Evolutionary conservation across 2,113 vertebrate genomes (phyloP).

Genomic region (Caracal caracal): DNA sequence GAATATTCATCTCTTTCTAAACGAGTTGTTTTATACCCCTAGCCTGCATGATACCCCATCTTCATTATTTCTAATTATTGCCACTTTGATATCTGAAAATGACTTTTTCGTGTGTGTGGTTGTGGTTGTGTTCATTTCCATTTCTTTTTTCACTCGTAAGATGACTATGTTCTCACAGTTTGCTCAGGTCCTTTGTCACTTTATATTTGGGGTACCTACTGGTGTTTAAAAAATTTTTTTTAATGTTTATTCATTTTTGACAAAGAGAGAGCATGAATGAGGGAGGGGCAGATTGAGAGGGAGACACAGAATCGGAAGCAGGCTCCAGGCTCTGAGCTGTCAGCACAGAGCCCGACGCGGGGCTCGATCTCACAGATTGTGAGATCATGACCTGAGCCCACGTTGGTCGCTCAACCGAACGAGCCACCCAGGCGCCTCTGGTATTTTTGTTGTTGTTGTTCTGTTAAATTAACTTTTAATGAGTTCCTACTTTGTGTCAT

Average conservation of each 20-base stretch:
- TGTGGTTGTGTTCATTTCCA: not conserved
- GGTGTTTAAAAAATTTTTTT: not conserved
- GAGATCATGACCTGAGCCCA: not conserved
- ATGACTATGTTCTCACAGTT: not conserved
- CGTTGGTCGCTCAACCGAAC: too few species aligned
- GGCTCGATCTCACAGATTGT: too few species aligned
- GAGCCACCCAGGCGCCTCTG: not conserved
- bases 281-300: too few species aligned
- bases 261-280: too few species aligned
- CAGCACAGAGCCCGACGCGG: too few species aligned
- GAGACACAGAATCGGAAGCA: too few species aligned
- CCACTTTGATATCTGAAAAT: not conserved
- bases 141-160: not conserved
- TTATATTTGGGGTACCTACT: not conserved
- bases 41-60: not conserved
- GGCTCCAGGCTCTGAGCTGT: too few species aligned
- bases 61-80: not conserved
- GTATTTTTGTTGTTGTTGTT: not conserved
- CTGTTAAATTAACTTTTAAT: not conserved
- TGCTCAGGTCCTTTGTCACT: not conserved
- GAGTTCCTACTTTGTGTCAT: not conserved
- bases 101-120: not conserved
- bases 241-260: too few species aligned
- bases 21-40: not conserved
- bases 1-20: slow-evolving; percentile 1